A percentile compares a stretch with the other conserved stretches of the same genome.
These are phyloP conservation scores for Aethes cnicana DNA, from an alignment of 2,888 invertebrate genomes.

Conservation along the genomic window DNA sequence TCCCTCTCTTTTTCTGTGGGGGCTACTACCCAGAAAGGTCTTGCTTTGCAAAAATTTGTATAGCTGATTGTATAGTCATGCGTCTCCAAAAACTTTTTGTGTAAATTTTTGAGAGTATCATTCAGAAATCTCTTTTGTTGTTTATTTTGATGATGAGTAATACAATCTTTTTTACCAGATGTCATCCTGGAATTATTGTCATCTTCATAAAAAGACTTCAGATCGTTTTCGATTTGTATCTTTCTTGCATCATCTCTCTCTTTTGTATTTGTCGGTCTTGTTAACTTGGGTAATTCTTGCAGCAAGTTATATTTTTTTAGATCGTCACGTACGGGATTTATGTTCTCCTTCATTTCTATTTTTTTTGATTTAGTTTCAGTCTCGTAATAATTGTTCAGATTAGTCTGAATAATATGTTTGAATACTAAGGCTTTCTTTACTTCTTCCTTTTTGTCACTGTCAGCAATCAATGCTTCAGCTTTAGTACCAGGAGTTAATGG, in stretches of 20 bases:
- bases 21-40: too few relatives aligned
- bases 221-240: background rate
- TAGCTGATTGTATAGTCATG: too few relatives aligned
- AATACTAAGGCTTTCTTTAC: background rate
- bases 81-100: too few relatives aligned
- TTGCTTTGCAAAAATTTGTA: too few relatives aligned
- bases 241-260: background rate
- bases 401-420: background rate
- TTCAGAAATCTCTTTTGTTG: background rate
- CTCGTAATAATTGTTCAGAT: background rate
- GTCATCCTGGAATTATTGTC: background rate
- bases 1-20: background rate
- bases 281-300: background rate
- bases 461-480: background rate
- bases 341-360: background rate
- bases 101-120: background rate
- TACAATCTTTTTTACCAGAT: background rate
- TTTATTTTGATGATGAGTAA: background rate
- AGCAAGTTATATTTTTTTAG: background rate
- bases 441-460: background rate
- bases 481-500: background rate
- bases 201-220: background rate
- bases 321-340: background rate
- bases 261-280: background rate
- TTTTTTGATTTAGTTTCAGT: background rate